These are phyloP conservation scores for Dipus sagitta DNA, from an alignment of 2,797 vertebrate species.

Conservation along the genomic window DNA sequence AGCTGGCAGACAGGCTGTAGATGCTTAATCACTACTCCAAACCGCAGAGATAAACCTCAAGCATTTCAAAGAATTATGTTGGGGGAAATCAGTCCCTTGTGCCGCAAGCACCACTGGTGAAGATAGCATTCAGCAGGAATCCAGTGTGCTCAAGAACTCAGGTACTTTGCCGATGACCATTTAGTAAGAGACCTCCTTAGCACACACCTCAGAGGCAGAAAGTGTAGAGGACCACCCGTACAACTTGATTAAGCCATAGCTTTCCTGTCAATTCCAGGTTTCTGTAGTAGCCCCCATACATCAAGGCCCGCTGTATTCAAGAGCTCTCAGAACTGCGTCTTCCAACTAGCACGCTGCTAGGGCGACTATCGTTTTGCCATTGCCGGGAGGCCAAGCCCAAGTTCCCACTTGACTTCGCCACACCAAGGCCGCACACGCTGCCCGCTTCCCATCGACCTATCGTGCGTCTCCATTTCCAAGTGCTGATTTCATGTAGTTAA, in stretches of 20 bases:
- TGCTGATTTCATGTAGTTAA: no score
- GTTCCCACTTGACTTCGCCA: neutral
- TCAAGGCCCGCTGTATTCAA: neutral
- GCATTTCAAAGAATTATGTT: neutral
- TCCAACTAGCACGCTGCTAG: neutral
- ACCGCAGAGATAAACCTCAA: constrained; percentile 54
- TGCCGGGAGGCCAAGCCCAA: neutral
- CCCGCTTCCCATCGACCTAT: neutral
- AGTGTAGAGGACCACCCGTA: neutral
- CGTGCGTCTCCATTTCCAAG: neutral
- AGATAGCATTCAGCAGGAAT: neutral
- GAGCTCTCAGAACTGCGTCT: neutral
- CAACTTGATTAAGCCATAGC: neutral
- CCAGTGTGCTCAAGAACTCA: neutral
- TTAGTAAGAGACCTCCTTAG: neutral
- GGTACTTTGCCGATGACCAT: neutral
- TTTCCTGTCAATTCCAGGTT: neutral
- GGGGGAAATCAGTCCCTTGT: neutral
- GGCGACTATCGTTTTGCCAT: neutral
- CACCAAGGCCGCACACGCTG: neutral
- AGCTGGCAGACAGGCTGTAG: neutral
- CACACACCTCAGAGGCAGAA: neutral
- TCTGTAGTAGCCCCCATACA: neutral
- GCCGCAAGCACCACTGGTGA: neutral
- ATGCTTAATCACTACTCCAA: constrained; percentile 8